These are phyloP conservation scores for Amphiprion clarkii DNA, from an alignment of 2,797 vertebrate species.

Conservation along the genomic window DNA sequence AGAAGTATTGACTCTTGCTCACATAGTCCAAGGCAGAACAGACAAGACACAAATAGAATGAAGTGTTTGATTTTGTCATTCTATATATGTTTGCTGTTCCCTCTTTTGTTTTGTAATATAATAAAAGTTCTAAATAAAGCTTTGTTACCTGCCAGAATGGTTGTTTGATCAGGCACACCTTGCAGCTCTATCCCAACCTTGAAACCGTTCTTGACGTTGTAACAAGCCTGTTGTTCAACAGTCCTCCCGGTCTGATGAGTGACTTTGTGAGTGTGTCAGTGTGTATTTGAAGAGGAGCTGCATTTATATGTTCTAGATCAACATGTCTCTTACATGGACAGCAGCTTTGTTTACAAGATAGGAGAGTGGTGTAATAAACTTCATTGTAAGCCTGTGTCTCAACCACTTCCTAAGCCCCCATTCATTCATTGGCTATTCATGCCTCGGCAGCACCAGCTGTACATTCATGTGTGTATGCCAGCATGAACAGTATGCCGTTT, in stretches of 20 bases:
- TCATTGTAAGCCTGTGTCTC: slow-evolving; percentile 50
- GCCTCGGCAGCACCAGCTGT: slow-evolving; percentile 33
- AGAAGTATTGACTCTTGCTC: background rate
- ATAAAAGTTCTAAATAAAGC: slow-evolving; percentile 2
- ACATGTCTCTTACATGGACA: slow-evolving; percentile 47
- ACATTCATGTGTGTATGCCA: slow-evolving; percentile 35
- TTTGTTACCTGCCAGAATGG: slow-evolving; percentile 3
- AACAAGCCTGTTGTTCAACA: slow-evolving; percentile 15
- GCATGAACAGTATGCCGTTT: slow-evolving; percentile 33
- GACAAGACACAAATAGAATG: slow-evolving; percentile 14
- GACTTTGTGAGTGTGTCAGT: slow-evolving; percentile 17
- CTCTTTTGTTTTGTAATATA: background rate
- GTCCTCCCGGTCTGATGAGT: slow-evolving; percentile 8
- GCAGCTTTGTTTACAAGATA: slow-evolving; percentile 61
- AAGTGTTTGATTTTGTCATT: slow-evolving; percentile 16
- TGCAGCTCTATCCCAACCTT: background rate
- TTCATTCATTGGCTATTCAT: slow-evolving; percentile 46
- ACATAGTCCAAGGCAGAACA: background rate
- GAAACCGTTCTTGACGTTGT: slow-evolving; percentile 3
- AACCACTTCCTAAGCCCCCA: slow-evolving; percentile 41
- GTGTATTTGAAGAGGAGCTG: slow-evolving; percentile 19
- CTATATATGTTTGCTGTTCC: slow-evolving; percentile 13
- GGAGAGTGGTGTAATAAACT: slow-evolving; percentile 51
- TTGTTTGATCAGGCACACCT: slow-evolving; percentile 14
- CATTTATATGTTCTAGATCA: slow-evolving; percentile 31